These are phyloP conservation scores for Gymnobelideus leadbeateri DNA, from an alignment of 2,113 vertebrate species.

Conservation along the genomic window DNA sequence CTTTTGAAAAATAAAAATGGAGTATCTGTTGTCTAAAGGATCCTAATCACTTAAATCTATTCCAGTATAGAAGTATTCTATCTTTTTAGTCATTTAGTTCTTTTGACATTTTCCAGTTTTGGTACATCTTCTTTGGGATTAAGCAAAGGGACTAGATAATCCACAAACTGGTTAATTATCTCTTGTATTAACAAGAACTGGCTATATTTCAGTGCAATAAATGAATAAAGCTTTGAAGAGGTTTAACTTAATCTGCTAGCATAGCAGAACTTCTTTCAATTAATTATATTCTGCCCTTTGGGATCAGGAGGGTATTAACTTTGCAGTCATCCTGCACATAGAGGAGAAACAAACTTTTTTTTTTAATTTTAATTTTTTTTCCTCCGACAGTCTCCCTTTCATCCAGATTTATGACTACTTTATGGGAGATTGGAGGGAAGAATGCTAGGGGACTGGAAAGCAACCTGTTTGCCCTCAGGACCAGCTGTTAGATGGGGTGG, in stretches of 20 bases:
- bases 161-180: neutral
- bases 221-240: neutral
- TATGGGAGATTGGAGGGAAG: neutral
- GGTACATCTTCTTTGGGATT: neutral
- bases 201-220: neutral
- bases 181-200: neutral
- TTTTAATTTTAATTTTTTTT: neutral
- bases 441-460: neutral
- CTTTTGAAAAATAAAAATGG: neutral
- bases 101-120: neutral
- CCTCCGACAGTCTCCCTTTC: neutral
- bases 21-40: neutral
- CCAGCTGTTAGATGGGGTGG: neutral
- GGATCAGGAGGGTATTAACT: neutral
- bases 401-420: neutral
- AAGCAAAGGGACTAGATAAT: neutral
- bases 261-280: neutral
- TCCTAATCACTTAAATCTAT: neutral
- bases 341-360: neutral
- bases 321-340: neutral
- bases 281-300: neutral
- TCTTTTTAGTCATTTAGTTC: neutral
- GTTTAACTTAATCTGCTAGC: neutral
- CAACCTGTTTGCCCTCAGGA: neutral
- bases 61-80: neutral